These are phyloP conservation scores for Epinephelus moara DNA, from an alignment of 2,113 vertebrate species.

Conservation along the genomic window DNA sequence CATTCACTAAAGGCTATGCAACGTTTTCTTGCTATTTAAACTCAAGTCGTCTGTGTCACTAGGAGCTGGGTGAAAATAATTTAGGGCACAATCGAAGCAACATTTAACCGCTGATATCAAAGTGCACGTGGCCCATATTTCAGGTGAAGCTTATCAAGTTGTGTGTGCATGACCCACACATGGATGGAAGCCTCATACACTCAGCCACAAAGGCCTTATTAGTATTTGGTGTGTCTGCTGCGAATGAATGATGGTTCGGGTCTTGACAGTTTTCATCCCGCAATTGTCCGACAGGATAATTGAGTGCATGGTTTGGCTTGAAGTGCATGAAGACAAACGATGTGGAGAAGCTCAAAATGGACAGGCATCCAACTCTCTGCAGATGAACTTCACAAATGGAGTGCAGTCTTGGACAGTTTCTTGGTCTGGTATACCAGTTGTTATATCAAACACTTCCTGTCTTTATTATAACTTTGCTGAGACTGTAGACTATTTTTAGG, in stretches of 20 bases:
- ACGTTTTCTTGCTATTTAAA: not conserved
- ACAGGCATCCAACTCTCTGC: conserved; percentile 21
- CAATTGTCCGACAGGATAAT: too few species aligned
- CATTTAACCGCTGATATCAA: not conserved
- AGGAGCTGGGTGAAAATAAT: not conserved
- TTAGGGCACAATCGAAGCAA: not conserved
- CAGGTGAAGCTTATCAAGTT: not conserved
- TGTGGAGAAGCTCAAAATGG: conserved; percentile 19
- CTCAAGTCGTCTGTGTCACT: not conserved
- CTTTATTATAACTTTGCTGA: not conserved
- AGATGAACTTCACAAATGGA: not conserved
- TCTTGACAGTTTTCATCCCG: not conserved
- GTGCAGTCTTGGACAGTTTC: not conserved
- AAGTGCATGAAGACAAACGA: not conserved
- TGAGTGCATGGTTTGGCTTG: not conserved
- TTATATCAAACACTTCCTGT: not conserved
- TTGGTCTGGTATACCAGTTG: not conserved
- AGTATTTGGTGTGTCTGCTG: not conserved
- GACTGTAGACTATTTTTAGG: not conserved
- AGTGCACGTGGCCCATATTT: not conserved
- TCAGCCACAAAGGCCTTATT: not conserved
- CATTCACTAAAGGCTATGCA: not conserved
- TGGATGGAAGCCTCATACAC: not conserved
- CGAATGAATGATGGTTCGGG: not conserved
- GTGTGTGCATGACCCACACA: not conserved